phyloP scores from a whole-genome alignment of 2,113 vertebrate species.

The Taurulus bubalis region DNA sequence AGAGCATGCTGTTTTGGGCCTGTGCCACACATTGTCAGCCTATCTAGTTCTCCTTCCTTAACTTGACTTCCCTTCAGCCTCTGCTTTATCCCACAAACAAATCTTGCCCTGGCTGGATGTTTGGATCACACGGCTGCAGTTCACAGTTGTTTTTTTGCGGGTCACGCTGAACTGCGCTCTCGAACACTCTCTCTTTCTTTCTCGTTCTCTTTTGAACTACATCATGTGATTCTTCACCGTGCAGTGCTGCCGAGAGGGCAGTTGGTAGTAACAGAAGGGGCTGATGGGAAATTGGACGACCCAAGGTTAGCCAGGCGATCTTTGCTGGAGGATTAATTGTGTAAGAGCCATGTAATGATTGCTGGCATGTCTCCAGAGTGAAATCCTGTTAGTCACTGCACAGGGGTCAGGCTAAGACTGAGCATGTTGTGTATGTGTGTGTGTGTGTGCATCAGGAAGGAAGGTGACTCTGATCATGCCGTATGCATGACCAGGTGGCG shows the following conservation, averaged over 20 bases:
- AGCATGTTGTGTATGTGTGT: constrained; percentile 15
- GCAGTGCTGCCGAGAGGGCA: constrained; percentile 58
- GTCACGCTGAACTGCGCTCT: constrained; percentile 21
- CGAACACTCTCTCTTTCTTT: constrained; percentile 9
- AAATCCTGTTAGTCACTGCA: constrained; percentile 81
- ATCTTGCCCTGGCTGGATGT: constrained; percentile 52
- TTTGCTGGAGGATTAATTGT: constrained; percentile 82
- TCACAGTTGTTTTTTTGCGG: constrained; percentile 27
- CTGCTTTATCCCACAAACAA: constrained; percentile 63
- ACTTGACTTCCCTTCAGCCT: constrained; percentile 73
- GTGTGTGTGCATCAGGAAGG: constrained; percentile 30
- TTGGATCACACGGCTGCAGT: constrained; percentile 44
- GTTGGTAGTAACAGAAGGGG: constrained; percentile 72
- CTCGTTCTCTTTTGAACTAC: constrained; percentile 36
- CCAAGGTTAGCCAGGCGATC: constrained; percentile 77
- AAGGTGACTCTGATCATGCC: constrained; percentile 64
- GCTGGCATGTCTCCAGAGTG: constrained; percentile 73
- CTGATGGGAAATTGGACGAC: constrained; percentile 74
- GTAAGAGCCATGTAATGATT: constrained; percentile 83
- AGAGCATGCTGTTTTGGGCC: constrained; percentile 66
- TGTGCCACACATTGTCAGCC: constrained; percentile 72
- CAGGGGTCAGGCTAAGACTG: constrained; percentile 58
- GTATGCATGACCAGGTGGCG: constrained; percentile 60
- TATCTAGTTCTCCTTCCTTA: constrained; percentile 59
- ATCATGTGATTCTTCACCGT: constrained; percentile 65